phyloP scores from a whole-genome alignment of 2,797 vertebrate genomes.

The Acanthiza pusilla region DNA sequence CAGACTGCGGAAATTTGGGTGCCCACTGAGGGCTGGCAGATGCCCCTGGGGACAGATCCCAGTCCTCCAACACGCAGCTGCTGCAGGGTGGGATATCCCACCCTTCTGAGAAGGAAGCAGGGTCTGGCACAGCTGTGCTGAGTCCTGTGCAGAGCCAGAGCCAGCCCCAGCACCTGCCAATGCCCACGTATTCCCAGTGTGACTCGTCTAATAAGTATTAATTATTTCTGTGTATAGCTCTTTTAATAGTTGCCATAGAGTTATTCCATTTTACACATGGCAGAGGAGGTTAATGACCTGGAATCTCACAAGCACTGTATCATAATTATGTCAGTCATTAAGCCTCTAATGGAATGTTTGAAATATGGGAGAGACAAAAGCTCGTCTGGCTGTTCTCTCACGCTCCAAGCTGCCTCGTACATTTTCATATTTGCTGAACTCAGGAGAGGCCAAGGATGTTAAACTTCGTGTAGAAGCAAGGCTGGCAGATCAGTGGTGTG shows the following conservation, averaged over 20 bases:
- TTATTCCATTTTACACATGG: background rate
- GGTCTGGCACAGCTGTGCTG: background rate
- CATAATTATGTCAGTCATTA: constrained; percentile 17
- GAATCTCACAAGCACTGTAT: background rate
- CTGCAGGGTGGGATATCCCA: background rate
- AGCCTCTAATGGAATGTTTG: background rate
- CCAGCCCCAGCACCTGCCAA: background rate
- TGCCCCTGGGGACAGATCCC: background rate
- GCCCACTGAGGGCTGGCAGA: background rate
- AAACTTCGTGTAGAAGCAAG: background rate
- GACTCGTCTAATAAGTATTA: background rate
- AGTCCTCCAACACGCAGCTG: background rate
- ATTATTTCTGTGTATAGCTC: background rate
- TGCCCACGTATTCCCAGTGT: accelerated
- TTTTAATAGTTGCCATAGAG: background rate
- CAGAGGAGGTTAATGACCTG: background rate
- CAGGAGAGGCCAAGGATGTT: background rate
- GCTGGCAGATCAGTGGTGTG: background rate
- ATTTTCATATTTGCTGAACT: background rate
- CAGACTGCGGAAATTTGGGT: background rate
- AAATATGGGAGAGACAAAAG: background rate
- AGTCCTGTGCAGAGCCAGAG: background rate
- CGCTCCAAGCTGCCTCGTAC: background rate
- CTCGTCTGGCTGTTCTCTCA: accelerated
- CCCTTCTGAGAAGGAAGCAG: background rate